Base-by-base conservation (phyloP, 2,888 invertebrate species). In the Margaritifera margaritifera region DNA sequence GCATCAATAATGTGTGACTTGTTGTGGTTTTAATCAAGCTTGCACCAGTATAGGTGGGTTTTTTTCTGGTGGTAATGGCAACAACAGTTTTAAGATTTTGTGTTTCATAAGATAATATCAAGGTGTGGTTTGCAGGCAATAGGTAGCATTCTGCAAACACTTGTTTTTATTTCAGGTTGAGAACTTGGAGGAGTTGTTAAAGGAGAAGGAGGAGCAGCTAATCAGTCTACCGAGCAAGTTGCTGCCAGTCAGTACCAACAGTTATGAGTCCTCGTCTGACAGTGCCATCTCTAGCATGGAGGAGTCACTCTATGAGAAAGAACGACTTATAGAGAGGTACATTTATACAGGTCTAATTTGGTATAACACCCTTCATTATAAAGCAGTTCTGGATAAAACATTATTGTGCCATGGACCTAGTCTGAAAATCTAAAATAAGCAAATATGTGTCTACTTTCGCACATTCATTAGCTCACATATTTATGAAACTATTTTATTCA, bases 121-220 rank as follows among this genome's bases (percentile, higher is more conserved):
- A 6, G 8, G 8, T 31, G 8, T 31, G 8, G 31, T 6, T 8
- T 31, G 31, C 31, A 8, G 31, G 31, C 31, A 25, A 59, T 0
- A 11, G 6, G 6, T 59, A 59, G 20, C 51, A 59, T 59, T 60
- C 56, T 61, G 22, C 27, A 55, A 19, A 64, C 57, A 27, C 15
- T 25, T 62, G n/a, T 42, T 31, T 52, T 52, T 27, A 25, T 27
- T 68, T 51, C 88, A 99, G 97, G 96, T 99, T 88, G 99, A 99
- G 91, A 98, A 97, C 90, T 92, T 99, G 78, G 99, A 99, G 92
- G 98, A 98, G 88, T 92, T 97, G 66, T 92, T 99, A 64, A 96
- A 97, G 91, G 99, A 99, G 89, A 99, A 98, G 91, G 99, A 99
- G 89, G 96, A 96, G 90, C 98, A 98, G 92, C 95, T 99, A 67